Evolutionary conservation across 1,140 invertebrate species (phyloP), one percentile per base, ranked within the genome.

Genomic region (Sitobion miscanthi): DNA sequence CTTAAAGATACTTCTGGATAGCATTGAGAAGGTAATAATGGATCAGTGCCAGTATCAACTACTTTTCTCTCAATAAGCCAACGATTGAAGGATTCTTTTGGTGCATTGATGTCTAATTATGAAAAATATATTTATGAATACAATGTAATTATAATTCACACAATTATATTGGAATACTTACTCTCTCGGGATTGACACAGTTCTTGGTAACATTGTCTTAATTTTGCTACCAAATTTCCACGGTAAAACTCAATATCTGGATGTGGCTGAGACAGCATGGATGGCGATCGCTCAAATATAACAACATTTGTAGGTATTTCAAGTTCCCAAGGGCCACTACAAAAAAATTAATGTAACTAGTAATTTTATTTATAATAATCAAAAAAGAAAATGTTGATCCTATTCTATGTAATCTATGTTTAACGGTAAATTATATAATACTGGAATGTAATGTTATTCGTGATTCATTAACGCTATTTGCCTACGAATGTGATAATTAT

Each of bases 31-130:
- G 99, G 98, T 35, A 99, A 95, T 49, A 99, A 95, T 0, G 98
- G 98, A 96, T 99, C 99, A 93, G 96, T 97, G 2, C 97, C 97
- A 94, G 96, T 96, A 95, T 99, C 98, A 93, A 98, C 97, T 0
- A 99, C 97, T 96, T 99, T 99, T 35, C 98, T 96, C 95, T 99
- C 99, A 97, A 99, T 98, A 47, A 99, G 95, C 98, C 99, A 99
- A 89, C 98, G 96, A 95, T 99, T 99, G 94, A 99, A 99, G 1
- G 98, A 99, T 95, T 99, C 99, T 94, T 98, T 97, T 6, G 99
- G 99, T 2, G 98, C 98, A 95, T 99, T 98, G 94, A 99, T 99
- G 83, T 97, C 96, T 96, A 94, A 20, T 94, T 93, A 93, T 52
- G 14, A 90, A 69, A 77, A 45, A 62, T 23, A 88, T 49, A 88